These are phyloP conservation scores for Andrena cerasifolii DNA, from an alignment of 1,140 invertebrate genomes.

Conservation along the genomic window DNA sequence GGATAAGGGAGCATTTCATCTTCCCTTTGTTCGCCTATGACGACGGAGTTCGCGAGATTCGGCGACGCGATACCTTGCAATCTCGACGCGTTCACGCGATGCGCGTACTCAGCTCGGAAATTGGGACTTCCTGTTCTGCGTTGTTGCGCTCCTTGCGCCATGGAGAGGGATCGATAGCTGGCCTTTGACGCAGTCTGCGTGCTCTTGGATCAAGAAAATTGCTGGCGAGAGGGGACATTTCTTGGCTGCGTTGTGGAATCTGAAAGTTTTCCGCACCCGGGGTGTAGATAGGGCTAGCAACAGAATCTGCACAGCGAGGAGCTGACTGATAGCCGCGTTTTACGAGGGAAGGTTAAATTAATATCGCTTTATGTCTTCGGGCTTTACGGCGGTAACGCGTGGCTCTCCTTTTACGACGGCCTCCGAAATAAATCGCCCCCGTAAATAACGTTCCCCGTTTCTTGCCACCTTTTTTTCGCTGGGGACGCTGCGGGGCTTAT, in stretches of 20 bases:
- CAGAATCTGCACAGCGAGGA: not conserved
- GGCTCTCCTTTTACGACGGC: not conserved
- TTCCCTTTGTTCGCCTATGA: not conserved
- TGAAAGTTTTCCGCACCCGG: too few relatives aligned
- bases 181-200: not conserved
- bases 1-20: not conserved
- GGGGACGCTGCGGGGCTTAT: too few relatives aligned
- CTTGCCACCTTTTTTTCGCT: not conserved
- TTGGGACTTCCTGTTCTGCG: not conserved
- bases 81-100: not conserved
- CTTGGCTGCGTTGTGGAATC: not conserved
- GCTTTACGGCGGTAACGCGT: not conserved
- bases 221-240: not conserved
- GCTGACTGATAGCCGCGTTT: not conserved
- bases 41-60: not conserved
- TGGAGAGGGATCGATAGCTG: not conserved
- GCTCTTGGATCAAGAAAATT: not conserved
- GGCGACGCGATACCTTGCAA: not conserved
- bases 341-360: slow-evolving; percentile 18
- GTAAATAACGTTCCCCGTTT: not conserved
- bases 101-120: not conserved
- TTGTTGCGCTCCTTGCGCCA: not conserved
- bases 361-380: not conserved
- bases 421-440: not conserved
- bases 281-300: not conserved